Conservation (phyloP, 2,888 invertebrate genomes). For the Crepidodera aurea region DNA sequence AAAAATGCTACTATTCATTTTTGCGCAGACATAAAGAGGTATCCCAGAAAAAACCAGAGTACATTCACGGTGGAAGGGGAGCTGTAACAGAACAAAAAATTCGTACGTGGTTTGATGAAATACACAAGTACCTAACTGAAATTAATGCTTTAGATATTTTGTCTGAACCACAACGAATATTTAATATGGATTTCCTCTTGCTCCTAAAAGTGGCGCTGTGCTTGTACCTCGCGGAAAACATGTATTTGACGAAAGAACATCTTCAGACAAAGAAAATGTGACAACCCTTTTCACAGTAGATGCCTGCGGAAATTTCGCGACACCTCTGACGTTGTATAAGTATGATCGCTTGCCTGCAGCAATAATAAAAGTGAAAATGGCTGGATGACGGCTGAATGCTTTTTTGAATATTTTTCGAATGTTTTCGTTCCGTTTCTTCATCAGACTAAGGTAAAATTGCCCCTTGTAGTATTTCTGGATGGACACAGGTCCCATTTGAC, state of each 20-base stretch:
- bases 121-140: constrained; percentile 9
- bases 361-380: constrained; percentile 3
- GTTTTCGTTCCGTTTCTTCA: constrained; percentile 1
- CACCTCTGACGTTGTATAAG: constrained; percentile 6
- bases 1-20: constrained; percentile 25
- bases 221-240: constrained; percentile 23
- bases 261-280: constrained; percentile 15
- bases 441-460: not conserved
- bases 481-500: constrained; percentile 29
- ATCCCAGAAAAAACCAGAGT: constrained; percentile 18
- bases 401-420: constrained; percentile 8
- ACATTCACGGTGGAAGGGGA: constrained; percentile 18
- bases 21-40: constrained; percentile 17
- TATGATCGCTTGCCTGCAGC: constrained; percentile 13
- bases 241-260: constrained; percentile 20
- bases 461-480: constrained; percentile 7
- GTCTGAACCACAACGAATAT: constrained; percentile 20
- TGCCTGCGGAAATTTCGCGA: constrained; percentile 7
- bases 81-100: constrained; percentile 18
- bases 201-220: constrained; percentile 18
- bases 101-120: constrained; percentile 19
- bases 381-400: constrained; percentile 7
- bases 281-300: constrained; percentile 16
- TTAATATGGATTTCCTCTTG: constrained; percentile 18
- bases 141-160: constrained; percentile 14